A percentile compares a stretch with the other conserved stretches of the same genome.
Evolutionary conservation across 2,888 invertebrate species (phyloP).

Genomic region (Stegana nigrithorax): DNA sequence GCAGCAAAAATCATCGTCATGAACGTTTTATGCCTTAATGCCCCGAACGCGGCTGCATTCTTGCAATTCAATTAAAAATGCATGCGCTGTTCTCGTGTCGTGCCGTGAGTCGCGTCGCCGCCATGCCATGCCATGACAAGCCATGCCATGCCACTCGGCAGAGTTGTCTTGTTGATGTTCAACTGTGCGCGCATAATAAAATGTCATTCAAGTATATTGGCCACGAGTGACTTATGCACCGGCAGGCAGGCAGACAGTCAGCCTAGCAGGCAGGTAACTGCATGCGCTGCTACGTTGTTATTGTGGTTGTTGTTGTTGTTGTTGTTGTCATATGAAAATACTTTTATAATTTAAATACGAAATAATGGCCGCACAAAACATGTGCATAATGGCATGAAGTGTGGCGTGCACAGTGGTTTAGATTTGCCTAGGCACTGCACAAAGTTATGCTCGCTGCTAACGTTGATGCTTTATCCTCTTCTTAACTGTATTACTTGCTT

Average conservation of each 20-base stretch:
- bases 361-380: background rate
- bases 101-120: background rate
- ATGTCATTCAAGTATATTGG: constrained; percentile 16
- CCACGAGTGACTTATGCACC: constrained; percentile 3
- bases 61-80: background rate
- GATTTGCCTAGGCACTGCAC: too few species aligned
- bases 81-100: background rate
- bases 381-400: background rate
- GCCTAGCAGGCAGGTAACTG: too few species aligned
- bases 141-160: background rate
- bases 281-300: background rate
- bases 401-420: too few species aligned
- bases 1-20: too few species aligned
- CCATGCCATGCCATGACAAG: constrained; percentile 7
- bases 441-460: too few species aligned
- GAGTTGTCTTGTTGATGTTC: background rate
- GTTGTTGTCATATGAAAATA: background rate
- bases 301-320: background rate
- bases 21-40: background rate
- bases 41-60: too few species aligned
- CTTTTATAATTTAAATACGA: constrained; percentile 6
- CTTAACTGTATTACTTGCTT: too few species aligned
- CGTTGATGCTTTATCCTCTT: too few species aligned
- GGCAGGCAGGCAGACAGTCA: too few species aligned
- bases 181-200: constrained; percentile 9